These are phyloP conservation scores for Oryctes rhinoceros DNA, from an alignment of 1,140 invertebrate species.

Conservation along the genomic window DNA sequence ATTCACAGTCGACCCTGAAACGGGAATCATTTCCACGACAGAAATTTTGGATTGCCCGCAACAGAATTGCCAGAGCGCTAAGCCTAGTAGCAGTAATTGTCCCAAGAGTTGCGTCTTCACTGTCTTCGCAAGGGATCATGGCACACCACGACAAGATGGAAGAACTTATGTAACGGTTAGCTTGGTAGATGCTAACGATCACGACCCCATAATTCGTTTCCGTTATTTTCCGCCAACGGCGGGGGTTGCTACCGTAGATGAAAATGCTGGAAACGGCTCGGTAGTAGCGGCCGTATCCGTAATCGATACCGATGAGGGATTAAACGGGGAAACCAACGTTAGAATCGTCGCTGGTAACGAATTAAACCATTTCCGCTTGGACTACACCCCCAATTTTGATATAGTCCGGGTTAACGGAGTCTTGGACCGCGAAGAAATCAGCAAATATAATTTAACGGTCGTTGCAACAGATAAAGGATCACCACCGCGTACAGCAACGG, in stretches of 20 bases:
- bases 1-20: constrained; percentile 89
- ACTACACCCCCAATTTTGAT: constrained; percentile 84
- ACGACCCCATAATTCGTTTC: constrained; percentile 92
- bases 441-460: constrained; percentile 91
- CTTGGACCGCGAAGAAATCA: constrained; percentile 90
- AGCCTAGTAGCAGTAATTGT: constrained; percentile 67
- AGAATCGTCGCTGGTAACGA: constrained; percentile 90
- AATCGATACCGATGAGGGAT: constrained; percentile 87
- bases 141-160: constrained; percentile 87
- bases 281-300: constrained; percentile 94
- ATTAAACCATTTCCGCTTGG: constrained; percentile 85
- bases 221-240: constrained; percentile 86
- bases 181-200: constrained; percentile 92
- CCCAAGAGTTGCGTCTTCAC: constrained; percentile 93
- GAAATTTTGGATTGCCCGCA: constrained; percentile 83
- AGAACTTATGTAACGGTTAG: constrained; percentile 95
- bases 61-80: constrained; percentile 67
- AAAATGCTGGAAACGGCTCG: constrained; percentile 88
- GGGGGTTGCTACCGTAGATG: constrained; percentile 88
- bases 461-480: constrained; percentile 89
- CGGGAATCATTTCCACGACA: constrained; percentile 83
- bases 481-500: constrained; percentile 82
- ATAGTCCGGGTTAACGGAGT: constrained; percentile 92
- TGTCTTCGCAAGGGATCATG: constrained; percentile 92
- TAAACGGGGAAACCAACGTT: constrained; percentile 87